Base-by-base conservation (phyloP, 2,113 vertebrate species). In the Synchiropus splendidus region DNA sequence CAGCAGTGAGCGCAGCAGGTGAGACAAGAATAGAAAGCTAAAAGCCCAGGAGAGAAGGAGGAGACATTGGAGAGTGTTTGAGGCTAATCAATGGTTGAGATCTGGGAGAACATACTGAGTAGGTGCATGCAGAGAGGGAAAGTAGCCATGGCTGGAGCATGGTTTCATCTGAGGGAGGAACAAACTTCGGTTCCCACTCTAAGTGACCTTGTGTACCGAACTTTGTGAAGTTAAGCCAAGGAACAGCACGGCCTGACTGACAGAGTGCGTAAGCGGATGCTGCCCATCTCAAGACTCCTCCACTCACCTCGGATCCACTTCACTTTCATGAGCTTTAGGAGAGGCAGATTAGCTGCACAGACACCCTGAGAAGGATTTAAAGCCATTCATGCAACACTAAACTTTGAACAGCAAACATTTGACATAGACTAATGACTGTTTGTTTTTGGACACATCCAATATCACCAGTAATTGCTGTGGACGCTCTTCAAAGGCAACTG, bases 221-320 rank as follows among this genome's bases (percentile, higher is more conserved):
- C 64, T 68, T 41, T 61, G 64, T 55, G 66, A 71, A 58, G 61
- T 51, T 37, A 71, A 67, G 77, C 79, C 76, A 78, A 76, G 70
- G 73, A 69, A 66, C 79, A 73, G 70, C 72, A 61, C 49, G 77
- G 63, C 63, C 56, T 67, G 60, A 35, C 57, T 52, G 66, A 71
- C 64, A 42, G 73, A 67, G 66, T 77, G 72, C 67, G 68, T 64
- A 68, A 80, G 73, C 77, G 69, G 73, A 82, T 74, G 69, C 64
- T 61, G 63, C 39, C 64, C 75, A 73, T 66, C 71, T 76, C 74
- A 31, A n/a, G 67, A 67, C 71, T 61, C 68, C 33, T 60, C 63
- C 49, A 58, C 21, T 27, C 8, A 5, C 21, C 4, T 8, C 21
- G 8, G 21, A 4, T 27, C 21, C 21, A 8, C n/a, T n/a, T n/a